Evolutionary conservation across 1,140 invertebrate species (phyloP).

Genomic region (Triops longicaudatus): DNA sequence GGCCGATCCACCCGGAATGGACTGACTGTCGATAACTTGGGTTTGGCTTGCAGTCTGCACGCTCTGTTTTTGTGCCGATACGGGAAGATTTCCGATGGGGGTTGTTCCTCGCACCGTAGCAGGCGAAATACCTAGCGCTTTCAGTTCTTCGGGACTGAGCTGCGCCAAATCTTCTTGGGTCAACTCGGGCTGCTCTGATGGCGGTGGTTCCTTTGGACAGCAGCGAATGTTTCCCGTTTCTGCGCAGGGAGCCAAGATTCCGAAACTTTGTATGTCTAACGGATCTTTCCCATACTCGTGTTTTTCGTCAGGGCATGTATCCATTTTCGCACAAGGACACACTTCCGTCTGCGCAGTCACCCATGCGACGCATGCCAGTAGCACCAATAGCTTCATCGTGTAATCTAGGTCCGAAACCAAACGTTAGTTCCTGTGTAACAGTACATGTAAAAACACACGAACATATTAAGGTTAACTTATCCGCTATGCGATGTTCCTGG

Average conservation of each 20-base stretch:
- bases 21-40: not conserved
- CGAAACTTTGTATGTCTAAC: constrained; percentile 26
- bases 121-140: constrained; percentile 17
- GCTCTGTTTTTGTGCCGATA: not conserved
- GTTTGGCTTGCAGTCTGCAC: not conserved
- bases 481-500: too few relatives aligned
- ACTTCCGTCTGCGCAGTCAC: constrained; percentile 18
- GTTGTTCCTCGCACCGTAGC: not conserved
- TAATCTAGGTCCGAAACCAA: not conserved
- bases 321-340: constrained; percentile 20
- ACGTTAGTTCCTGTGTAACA: not conserved
- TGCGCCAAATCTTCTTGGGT: constrained; percentile 19
- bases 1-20: not conserved
- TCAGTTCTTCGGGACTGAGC: constrained; percentile 19
- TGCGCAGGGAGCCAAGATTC: constrained; percentile 17
- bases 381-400: constrained; percentile 14
- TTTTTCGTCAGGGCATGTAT: constrained; percentile 20
- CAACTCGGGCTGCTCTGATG: constrained; percentile 16
- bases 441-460: too few relatives aligned
- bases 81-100: not conserved
- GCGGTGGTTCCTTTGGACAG: constrained; percentile 26
- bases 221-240: constrained; percentile 18
- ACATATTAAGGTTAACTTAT: too few relatives aligned
- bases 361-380: constrained; percentile 15
- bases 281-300: constrained; percentile 22